Evolutionary conservation across 2,113 vertebrate genomes (phyloP).

Genomic region (Ornithorhynchus anatinus): DNA sequence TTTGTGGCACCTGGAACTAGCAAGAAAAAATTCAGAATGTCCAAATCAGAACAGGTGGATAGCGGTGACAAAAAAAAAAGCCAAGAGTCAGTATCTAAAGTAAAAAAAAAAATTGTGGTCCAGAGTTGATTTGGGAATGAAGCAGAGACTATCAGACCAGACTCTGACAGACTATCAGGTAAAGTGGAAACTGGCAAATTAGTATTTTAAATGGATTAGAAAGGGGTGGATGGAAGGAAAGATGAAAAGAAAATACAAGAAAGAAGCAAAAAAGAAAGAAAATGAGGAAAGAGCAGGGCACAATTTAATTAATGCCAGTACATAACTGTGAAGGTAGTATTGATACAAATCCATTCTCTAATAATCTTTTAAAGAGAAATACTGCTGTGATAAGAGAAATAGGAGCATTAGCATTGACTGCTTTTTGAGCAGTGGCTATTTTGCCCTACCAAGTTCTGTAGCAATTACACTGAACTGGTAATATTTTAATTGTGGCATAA

Average conservation of each 20-base stretch:
- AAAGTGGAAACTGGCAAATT: background rate
- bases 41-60: slow-evolving; percentile 26
- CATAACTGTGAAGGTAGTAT: background rate
- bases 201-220: background rate
- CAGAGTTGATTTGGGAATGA: no score
- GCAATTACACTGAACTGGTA: slow-evolving; percentile 64
- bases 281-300: background rate
- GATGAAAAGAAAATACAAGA: background rate
- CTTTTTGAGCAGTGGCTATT: slow-evolving; percentile 61
- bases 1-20: background rate
- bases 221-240: slow-evolving; percentile 7
- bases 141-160: no score
- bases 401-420: slow-evolving; percentile 43
- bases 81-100: no score
- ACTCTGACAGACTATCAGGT: background rate
- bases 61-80: background rate
- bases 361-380: slow-evolving; percentile 58
- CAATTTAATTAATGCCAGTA: slow-evolving; percentile 15
- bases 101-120: no score
- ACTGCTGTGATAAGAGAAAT: slow-evolving; percentile 54
- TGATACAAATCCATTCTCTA: slow-evolving; percentile 33
- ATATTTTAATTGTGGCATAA: slow-evolving; percentile 82
- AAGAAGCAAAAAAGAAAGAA: background rate
- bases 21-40: background rate
- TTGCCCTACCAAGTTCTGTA: slow-evolving; percentile 65